Evolutionary conservation across 2,113 vertebrate genomes (phyloP).

Genomic region (Gopherus flavomarginatus): DNA sequence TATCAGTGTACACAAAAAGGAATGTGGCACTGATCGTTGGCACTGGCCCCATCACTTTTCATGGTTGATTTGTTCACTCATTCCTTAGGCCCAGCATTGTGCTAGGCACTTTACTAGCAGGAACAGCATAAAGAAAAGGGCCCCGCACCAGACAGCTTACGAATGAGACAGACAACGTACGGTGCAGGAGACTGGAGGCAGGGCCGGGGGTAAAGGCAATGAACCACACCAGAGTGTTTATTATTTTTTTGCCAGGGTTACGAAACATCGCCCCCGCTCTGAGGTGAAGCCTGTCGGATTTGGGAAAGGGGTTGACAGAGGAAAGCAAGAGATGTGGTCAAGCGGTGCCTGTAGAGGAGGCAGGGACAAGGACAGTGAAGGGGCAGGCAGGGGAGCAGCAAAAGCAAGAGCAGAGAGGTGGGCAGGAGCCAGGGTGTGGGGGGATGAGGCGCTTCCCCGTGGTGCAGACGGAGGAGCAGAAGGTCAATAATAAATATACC

Average conservation of each 20-base stretch:
- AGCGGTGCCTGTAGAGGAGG: background rate
- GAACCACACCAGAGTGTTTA: background rate
- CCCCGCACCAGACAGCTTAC: background rate
- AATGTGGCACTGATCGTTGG: accelerated
- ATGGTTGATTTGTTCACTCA: background rate
- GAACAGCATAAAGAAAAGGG: background rate
- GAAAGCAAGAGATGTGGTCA: background rate
- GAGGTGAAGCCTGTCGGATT: background rate
- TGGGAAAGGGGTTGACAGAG: background rate
- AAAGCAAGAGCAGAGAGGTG: background rate
- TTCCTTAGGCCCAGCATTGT: background rate
- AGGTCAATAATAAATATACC: background rate
- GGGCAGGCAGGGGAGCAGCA: background rate
- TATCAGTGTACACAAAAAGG: background rate
- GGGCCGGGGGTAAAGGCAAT: background rate
- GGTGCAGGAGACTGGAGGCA: background rate
- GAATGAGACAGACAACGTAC: background rate
- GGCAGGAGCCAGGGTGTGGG: background rate
- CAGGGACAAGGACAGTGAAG: background rate
- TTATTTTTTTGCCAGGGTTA: background rate
- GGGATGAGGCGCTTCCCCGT: background rate
- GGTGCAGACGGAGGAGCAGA: background rate
- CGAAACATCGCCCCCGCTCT: background rate
- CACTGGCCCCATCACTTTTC: background rate
- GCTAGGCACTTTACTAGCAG: background rate